Conservation (phyloP, 2,113 vertebrate species). For the Romanogobio albipinnatus region DNA sequence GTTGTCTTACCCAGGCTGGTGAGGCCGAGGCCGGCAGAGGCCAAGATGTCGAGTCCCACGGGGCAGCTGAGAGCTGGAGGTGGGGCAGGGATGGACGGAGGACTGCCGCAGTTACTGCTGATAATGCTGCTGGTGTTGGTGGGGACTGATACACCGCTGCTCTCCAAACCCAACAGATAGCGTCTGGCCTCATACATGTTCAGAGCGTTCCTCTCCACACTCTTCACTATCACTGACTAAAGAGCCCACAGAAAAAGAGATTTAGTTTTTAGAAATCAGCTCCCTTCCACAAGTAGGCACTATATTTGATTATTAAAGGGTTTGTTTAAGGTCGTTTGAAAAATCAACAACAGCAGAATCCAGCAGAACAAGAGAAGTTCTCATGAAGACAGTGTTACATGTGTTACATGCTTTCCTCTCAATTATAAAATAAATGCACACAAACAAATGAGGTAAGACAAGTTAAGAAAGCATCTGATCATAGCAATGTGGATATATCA, state of each 20-base stretch:
- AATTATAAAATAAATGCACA: too few relatives aligned
- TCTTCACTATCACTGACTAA: slow-evolving; percentile 99
- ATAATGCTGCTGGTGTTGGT: slow-evolving; percentile 57
- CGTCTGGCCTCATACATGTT: slow-evolving; percentile 99
- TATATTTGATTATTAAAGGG: neutral
- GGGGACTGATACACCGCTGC: slow-evolving; percentile 81
- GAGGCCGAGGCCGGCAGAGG: slow-evolving; percentile 94
- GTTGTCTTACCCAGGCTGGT: slow-evolving; percentile 88
- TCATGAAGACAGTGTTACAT: neutral
- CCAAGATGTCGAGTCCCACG: slow-evolving; percentile 93
- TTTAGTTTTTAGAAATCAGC: neutral
- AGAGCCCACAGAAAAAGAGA: slow-evolving; percentile 33
- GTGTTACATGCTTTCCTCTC: too few relatives aligned
- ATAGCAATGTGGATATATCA: too few relatives aligned
- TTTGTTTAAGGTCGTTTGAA: neutral
- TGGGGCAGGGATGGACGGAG: slow-evolving; percentile 56
- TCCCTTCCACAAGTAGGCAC: neutral
- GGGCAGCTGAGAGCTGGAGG: slow-evolving; percentile 84
- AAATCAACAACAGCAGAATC: neutral
- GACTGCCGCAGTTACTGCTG: slow-evolving; percentile 54
- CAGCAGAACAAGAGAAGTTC: neutral
- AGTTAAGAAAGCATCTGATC: too few relatives aligned
- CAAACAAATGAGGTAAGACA: too few relatives aligned
- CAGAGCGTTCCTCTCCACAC: slow-evolving; percentile 96
- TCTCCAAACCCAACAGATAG: slow-evolving; percentile 95